phyloP scores from a whole-genome alignment of 2,797 vertebrate genomes.

The Gastrophryne carolinensis region DNA sequence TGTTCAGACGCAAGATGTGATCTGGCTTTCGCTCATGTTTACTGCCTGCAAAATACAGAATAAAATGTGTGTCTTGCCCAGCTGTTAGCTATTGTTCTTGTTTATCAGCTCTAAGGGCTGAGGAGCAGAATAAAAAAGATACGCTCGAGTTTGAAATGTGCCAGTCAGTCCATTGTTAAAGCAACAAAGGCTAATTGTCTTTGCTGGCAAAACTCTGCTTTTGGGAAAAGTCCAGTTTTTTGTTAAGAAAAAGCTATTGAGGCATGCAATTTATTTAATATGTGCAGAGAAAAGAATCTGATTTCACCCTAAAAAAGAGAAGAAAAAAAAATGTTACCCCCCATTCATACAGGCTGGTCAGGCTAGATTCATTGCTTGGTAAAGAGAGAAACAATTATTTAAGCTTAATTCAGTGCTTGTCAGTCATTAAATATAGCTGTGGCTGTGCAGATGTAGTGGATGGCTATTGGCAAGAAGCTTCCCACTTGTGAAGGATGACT shows the following conservation, averaged over 20 bases:
- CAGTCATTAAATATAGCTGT: constrained; percentile 51
- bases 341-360: constrained; percentile 40
- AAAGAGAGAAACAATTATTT: constrained; percentile 50
- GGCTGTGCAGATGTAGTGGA: constrained; percentile 40
- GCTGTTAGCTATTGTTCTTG: constrained; percentile 82
- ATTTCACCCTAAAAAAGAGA: constrained; percentile 66
- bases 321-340: constrained; percentile 49
- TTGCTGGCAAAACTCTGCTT: constrained; percentile 77
- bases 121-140: constrained; percentile 73
- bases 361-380: constrained; percentile 41
- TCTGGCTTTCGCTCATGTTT: constrained; percentile 76
- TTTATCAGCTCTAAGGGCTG: constrained; percentile 80
- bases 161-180: constrained; percentile 79
- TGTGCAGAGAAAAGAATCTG: constrained; percentile 74
- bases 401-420: constrained; percentile 48
- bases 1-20: constrained; percentile 71
- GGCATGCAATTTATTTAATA: constrained; percentile 83
- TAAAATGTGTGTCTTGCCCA: constrained; percentile 80
- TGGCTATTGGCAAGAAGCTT: constrained; percentile 25
- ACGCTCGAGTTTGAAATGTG: constrained; percentile 79
- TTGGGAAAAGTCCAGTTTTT: constrained; percentile 82
- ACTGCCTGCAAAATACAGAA: constrained; percentile 81
- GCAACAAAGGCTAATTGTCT: constrained; percentile 82
- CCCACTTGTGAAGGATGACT: constrained; percentile 25
- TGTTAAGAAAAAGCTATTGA: constrained; percentile 80